Conservation (phyloP, 2,888 invertebrate genomes). For the Calliphora vomitoria region DNA sequence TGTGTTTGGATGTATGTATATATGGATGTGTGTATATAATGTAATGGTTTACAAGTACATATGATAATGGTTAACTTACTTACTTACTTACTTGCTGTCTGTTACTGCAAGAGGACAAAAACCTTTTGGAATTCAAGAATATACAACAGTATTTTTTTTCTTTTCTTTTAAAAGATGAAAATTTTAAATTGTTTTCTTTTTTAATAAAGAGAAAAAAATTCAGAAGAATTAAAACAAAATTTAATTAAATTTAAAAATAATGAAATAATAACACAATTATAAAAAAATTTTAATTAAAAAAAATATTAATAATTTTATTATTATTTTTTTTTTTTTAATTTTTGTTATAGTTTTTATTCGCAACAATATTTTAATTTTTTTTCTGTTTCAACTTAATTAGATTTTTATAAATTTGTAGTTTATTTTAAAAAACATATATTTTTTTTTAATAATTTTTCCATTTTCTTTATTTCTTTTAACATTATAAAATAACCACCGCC, state of each 20-base stretch:
- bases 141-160: constrained; percentile 18
- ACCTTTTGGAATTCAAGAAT: constrained; percentile 50
- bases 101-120: constrained; percentile 71
- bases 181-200: neutral
- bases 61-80: constrained; percentile 55
- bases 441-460: constrained; percentile 35
- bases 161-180: neutral
- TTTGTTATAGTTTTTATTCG: too few relatives aligned
- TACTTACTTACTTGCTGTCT: constrained; percentile 65
- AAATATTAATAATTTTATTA: too few relatives aligned
- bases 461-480: constrained; percentile 49
- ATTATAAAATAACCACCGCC: constrained; percentile 75
- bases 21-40: constrained; percentile 16
- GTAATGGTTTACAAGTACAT: constrained; percentile 18
- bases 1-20: too few relatives aligned
- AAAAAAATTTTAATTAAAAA: neutral
- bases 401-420: neutral
- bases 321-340: too few relatives aligned
- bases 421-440: constrained; percentile 22
- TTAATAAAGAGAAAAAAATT: neutral
- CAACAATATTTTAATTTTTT: too few relatives aligned
- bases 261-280: neutral
- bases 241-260: neutral
- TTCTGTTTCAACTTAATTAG: too few relatives aligned
- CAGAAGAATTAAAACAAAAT: neutral